Evolutionary conservation across 2,888 invertebrate species (phyloP).

Genomic region (Idaea straminata): DNA sequence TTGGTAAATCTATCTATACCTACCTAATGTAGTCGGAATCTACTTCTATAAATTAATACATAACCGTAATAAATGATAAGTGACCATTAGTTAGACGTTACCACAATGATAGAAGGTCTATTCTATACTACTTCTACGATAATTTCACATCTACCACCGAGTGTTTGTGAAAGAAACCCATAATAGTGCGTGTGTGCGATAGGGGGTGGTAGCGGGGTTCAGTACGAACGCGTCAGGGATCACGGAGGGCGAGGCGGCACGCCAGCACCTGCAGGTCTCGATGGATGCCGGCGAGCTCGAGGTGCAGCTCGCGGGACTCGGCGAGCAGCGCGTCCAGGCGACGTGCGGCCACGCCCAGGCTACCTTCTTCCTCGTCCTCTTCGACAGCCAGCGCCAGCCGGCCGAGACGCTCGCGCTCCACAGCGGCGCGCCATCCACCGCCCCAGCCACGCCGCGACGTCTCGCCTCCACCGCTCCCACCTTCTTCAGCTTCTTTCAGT

Average conservation of each 20-base stretch:
- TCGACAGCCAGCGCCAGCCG: conserved; percentile 70
- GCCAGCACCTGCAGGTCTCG: conserved; percentile 78
- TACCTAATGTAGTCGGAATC: not conserved
- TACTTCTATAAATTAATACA: not conserved
- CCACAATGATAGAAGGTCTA: too few relatives aligned
- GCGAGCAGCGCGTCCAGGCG: conserved; percentile 67
- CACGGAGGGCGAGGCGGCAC: conserved; percentile 62
- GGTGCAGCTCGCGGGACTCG: conserved; percentile 69
- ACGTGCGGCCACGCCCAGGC: conserved; percentile 61
- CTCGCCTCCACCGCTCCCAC: conserved; percentile 42
- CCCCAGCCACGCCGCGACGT: conserved; percentile 52
- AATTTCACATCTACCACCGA: too few relatives aligned
- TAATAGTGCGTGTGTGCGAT: not conserved
- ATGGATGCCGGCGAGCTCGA: conserved; percentile 71
- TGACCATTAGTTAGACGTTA: too few relatives aligned
- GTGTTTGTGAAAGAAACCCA: not conserved
- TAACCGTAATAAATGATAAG: not conserved
- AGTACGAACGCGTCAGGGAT: conserved; percentile 72
- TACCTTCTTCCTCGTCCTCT: conserved; percentile 57
- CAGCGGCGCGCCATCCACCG: conserved; percentile 50
- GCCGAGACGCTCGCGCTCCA: conserved; percentile 66
- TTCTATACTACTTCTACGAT: too few relatives aligned
- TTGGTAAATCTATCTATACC: not conserved
- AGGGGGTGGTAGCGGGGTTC: conserved; percentile 33
- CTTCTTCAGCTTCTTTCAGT: conserved; percentile 64